Evolutionary conservation across 1,140 invertebrate genomes (phyloP), one percentile per base, ranked within the genome.

Genomic region (Ips typographus): DNA sequence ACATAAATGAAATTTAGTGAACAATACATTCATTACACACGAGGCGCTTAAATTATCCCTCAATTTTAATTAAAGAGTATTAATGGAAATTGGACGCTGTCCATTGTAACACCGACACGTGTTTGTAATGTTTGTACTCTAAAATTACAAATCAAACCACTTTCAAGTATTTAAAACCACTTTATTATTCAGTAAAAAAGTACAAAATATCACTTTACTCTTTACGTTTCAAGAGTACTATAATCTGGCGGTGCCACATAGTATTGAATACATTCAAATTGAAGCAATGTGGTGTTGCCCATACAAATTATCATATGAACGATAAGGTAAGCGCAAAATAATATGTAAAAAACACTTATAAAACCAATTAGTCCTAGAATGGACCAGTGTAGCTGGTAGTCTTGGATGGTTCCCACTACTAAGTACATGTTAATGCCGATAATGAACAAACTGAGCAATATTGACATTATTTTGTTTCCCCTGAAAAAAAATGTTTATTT

Each of bases 391-490:
- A 70, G 42, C 4, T 63, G 4, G 22, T 49, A 64, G 44, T 60
- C 61, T 44, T 41, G 49, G 3, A 70, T 60, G 6, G 55, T 36
- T 2, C 22, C 41, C 3, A 70, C 56, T 7, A 70, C 61, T 36
- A 70, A 64, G 56, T 70, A 70, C 36, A 53, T 47, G 39, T 70
- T 70, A 39, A 70, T 65, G 47, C 39, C 68, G 2, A 70, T 70
- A 6, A 70, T 52, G 5, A 36, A 49, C 4, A 70, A n/a, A 38
- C 68, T 70, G 4, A 68, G 22, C 3, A 59, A 44, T 7, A 68
- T 68, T n/a, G 66, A 68, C 66, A 68, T 68, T 7, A 68, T 68
- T 40, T 68, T 68, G 51, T 68, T 68, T 37, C 44, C 58, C 40
- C 60, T 70, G 22, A 22, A 22, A 22, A 22, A 38, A 58, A 66